Percentiles rank a stretch among this genome's conserved stretches.
phyloP scores from a whole-genome alignment of 2,113 vertebrate genomes.

The Melospiza melodia region DNA sequence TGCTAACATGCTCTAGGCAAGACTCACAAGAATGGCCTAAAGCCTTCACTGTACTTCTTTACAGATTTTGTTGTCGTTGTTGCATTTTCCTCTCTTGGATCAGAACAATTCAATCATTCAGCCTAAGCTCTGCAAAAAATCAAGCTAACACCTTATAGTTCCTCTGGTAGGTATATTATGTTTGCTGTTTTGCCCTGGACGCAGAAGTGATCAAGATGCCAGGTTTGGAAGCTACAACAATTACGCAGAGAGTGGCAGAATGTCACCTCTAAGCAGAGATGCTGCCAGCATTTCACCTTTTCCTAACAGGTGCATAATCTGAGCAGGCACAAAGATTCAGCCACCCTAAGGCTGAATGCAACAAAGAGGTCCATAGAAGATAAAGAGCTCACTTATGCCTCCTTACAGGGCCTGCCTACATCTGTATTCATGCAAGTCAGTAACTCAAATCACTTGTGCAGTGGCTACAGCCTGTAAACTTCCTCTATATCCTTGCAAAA shows the following conservation, averaged over 20 bases:
- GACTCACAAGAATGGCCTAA: neutral
- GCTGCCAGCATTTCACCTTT: neutral
- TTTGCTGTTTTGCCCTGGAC: neutral
- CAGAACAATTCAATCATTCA: neutral
- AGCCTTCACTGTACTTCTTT: neutral
- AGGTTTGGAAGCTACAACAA: neutral
- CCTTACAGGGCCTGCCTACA: neutral
- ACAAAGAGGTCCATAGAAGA: fast-evolving
- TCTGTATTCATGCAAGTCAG: neutral
- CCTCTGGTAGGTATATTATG: neutral
- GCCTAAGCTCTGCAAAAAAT: neutral
- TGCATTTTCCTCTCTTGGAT: neutral
- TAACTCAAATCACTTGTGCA: neutral
- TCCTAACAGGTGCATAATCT: neutral
- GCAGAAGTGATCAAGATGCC: neutral
- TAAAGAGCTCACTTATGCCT: neutral
- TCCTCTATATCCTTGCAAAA: neutral
- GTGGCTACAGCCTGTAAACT: neutral
- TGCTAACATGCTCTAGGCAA: neutral
- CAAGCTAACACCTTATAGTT: neutral
- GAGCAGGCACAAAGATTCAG: neutral
- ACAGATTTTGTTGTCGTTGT: neutral
- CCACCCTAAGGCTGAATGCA: neutral
- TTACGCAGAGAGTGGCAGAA: neutral
- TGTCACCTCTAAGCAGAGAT: neutral